phyloP scores from a whole-genome alignment of 2,113 vertebrate species.

The Trichomycterus rosablanca region DNA sequence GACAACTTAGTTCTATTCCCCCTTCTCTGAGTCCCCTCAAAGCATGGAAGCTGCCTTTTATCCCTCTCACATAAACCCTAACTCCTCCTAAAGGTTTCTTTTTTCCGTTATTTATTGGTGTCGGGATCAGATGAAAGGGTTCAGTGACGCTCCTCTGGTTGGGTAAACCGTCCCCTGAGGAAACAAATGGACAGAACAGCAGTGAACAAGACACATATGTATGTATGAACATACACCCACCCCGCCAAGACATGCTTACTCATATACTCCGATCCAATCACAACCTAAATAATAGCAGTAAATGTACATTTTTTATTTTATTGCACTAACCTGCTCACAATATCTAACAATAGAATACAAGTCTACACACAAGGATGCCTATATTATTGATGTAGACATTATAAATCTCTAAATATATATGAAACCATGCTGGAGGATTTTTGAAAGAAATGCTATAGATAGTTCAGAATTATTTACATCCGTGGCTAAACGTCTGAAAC shows the following conservation, averaged over 20 bases:
- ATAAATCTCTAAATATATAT: too few species aligned
- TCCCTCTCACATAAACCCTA: constrained; percentile 11
- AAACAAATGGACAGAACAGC: constrained; percentile 28
- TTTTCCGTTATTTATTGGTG: constrained; percentile 34
- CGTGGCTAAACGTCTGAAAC: too few species aligned
- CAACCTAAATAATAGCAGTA: too few species aligned
- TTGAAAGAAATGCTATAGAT: too few species aligned
- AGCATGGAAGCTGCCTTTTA: constrained; percentile 51
- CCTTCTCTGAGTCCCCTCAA: constrained; percentile 52
- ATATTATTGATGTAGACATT: too few species aligned
- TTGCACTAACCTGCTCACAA: too few species aligned
- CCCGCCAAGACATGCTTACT: background rate
- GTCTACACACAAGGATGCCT: too few species aligned
- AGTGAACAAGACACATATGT: constrained; percentile 5
- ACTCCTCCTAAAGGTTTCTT: constrained; percentile 14
- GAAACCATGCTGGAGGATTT: too few species aligned
- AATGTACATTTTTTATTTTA: too few species aligned
- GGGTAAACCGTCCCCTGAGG: constrained; percentile 72
- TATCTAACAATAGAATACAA: too few species aligned
- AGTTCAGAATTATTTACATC: too few species aligned
- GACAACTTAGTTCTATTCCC: constrained; percentile 22
- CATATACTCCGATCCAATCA: background rate
- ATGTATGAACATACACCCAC: background rate
- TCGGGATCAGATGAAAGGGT: constrained; percentile 72
- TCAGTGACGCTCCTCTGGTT: constrained; percentile 67